Percentiles rank a stretch among this genome's conserved stretches.
Evolutionary conservation across 1,140 invertebrate genomes (phyloP).

Genomic region (Wasmannia auropunctata): DNA sequence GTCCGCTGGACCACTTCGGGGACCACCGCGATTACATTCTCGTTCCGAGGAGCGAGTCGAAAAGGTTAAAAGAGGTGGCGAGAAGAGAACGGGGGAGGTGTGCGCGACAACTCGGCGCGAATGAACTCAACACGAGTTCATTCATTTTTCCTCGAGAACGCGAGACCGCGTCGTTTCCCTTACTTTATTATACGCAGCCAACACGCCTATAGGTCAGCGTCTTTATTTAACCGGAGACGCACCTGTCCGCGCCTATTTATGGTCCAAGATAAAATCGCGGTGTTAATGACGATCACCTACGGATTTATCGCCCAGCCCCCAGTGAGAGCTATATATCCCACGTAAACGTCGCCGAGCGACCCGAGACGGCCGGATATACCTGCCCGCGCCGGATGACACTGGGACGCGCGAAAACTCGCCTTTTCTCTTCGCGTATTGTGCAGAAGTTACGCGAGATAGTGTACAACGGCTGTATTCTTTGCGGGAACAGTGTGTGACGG

Average conservation of each 20-base stretch:
- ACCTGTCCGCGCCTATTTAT: conserved; percentile 22
- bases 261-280: not conserved
- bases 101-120: not conserved
- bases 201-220: not conserved
- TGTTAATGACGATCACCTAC: not conserved
- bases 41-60: not conserved
- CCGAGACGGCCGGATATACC: not conserved
- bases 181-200: not conserved
- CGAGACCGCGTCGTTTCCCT: not conserved
- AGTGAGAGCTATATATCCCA: not conserved
- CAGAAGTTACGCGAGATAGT: not conserved
- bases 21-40: not conserved
- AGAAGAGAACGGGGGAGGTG: not conserved
- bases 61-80: not conserved
- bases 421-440: not conserved
- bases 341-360: not conserved
- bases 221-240: conserved; percentile 44
- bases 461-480: not conserved
- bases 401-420: too few species aligned
- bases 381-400: not conserved
- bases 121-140: not conserved
- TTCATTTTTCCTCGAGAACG: not conserved
- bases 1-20: conserved; percentile 12
- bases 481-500: not conserved
- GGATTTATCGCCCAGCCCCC: not conserved